Evolutionary conservation across 2,113 vertebrate species (phyloP).

Genomic region (Osmerus eperlanus): DNA sequence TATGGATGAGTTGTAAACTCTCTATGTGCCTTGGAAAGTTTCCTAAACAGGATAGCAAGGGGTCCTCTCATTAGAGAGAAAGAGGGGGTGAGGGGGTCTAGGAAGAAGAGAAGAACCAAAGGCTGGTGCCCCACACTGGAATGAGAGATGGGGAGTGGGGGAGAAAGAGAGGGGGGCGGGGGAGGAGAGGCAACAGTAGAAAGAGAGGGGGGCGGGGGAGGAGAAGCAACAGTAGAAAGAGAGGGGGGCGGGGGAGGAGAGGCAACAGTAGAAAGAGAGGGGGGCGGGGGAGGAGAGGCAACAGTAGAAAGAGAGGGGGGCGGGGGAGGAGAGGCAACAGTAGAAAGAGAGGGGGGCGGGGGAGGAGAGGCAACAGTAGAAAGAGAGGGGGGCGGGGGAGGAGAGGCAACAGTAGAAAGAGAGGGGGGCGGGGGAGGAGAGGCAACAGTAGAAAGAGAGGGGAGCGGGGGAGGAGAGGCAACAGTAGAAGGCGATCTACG

Average conservation of each 20-base stretch:
- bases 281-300: background rate
- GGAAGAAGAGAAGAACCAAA: conserved; percentile 23
- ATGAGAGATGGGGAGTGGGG: conserved; percentile 19
- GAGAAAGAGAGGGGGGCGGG: background rate
- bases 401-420: conserved; percentile 19
- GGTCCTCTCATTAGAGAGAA: conserved; percentile 21
- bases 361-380: background rate
- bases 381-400: background rate
- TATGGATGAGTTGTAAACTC: conserved; percentile 19
- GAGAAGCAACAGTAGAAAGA: background rate
- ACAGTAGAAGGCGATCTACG: conserved; percentile 44
- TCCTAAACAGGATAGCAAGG: conserved; percentile 34
- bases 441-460: conserved; percentile 25
- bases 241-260: no score
- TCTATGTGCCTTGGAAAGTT: conserved; percentile 33
- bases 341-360: conserved; percentile 24
- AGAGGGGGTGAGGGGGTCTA: conserved; percentile 15
- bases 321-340: no score
- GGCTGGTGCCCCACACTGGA: conserved; percentile 28
- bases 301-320: conserved; percentile 26
- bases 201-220: conserved; percentile 27
- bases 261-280: conserved; percentile 25
- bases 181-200: no score
- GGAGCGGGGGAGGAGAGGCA: conserved; percentile 24
- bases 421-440: conserved; percentile 6